Base-by-base conservation (phyloP, 2,888 invertebrate genomes). In the Malthinus flaveolus region DNA sequence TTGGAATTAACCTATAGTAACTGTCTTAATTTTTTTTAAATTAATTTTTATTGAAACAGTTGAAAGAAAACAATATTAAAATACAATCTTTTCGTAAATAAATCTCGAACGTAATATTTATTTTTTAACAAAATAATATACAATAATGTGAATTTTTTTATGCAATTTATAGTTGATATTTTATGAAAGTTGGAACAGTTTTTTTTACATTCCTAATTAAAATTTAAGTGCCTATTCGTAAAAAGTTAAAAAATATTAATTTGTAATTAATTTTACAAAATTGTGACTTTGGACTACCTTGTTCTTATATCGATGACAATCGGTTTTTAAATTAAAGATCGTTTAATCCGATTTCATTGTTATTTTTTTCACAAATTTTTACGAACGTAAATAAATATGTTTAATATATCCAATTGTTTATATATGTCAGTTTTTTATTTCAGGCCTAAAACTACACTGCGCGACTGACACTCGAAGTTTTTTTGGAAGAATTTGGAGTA, bases 401-500 rank as follows among this genome's bases (percentile, higher is more conserved):
- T 69, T 70, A 63, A 69, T 69, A 72, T 67, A 66, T 67, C 71
- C 68, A 69, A 74, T 75, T 66, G 74, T 75, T 75, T 73, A 72
- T 76, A 75, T 73, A 75, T 74, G 73, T 69, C 63, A 75, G 73
- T 73, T 73, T 76, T 73, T 73, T 69, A 69, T 78, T 78, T 60
- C 78, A 78, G 78, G 76, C 78, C 78, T 68, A 79, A 78, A 74
- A 78, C 78, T 62, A 72, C 76, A 65, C 76, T 74, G 69, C 75
- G 76, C 71, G 78, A 79, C 78, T 79, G 78, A 79, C 78, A 79
- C 75, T 77, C 77, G 76, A 78, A 78, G 64, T 78, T 78, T 77
- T 78, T 78, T 75, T 79, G 78, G 78, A 78, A 77, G 71, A 77
- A 76, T 69, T 71, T 78, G 77, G 78, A 78, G 69, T 77, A 73